These are phyloP conservation scores for Mallotus villosus DNA, from an alignment of 2,797 vertebrate species.

Conservation along the genomic window DNA sequence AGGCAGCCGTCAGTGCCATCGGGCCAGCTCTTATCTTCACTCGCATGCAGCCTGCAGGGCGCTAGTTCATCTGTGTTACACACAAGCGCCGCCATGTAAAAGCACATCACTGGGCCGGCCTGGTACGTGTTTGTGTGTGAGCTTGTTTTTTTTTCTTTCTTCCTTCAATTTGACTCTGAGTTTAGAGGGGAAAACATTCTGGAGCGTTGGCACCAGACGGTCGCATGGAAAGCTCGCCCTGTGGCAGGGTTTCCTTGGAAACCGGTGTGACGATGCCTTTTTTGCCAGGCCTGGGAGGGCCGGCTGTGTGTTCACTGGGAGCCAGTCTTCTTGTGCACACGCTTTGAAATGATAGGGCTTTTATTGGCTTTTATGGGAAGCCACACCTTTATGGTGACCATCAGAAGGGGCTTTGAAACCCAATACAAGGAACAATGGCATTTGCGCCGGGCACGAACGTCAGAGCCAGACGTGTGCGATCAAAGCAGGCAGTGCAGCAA, in stretches of 20 bases:
- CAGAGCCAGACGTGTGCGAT: slow-evolving; percentile 41
- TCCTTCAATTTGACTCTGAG: slow-evolving; percentile 61
- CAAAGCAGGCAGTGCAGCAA: slow-evolving; percentile 32
- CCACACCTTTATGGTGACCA: slow-evolving; percentile 54
- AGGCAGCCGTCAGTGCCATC: slow-evolving; percentile 40
- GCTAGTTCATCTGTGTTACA: slow-evolving; percentile 48
- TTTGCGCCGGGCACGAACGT: slow-evolving; percentile 13
- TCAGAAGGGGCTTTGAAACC: slow-evolving; percentile 52
- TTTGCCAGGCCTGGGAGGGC: slow-evolving; percentile 56
- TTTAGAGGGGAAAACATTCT: slow-evolving; percentile 61
- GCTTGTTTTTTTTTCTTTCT: slow-evolving; percentile 42
- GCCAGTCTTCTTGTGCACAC: slow-evolving; percentile 53
- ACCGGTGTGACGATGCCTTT: slow-evolving; percentile 47
- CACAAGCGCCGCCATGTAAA: slow-evolving; percentile 52
- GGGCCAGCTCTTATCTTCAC: slow-evolving; percentile 63
- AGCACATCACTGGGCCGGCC: slow-evolving; percentile 49
- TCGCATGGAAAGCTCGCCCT: slow-evolving; percentile 53
- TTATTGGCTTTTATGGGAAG: slow-evolving; percentile 59
- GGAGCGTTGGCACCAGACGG: slow-evolving; percentile 58
- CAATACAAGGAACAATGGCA: slow-evolving; percentile 25
- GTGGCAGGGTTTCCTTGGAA: slow-evolving; percentile 69
- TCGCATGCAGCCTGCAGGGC: slow-evolving; percentile 58
- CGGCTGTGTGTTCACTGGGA: slow-evolving; percentile 58
- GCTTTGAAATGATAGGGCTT: slow-evolving; percentile 54
- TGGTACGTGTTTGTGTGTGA: slow-evolving; percentile 12